Percentiles rank a stretch among this genome's conserved stretches.
These are phyloP conservation scores for Symphodus melops DNA, from an alignment of 2,113 vertebrate genomes.

Conservation along the genomic window DNA sequence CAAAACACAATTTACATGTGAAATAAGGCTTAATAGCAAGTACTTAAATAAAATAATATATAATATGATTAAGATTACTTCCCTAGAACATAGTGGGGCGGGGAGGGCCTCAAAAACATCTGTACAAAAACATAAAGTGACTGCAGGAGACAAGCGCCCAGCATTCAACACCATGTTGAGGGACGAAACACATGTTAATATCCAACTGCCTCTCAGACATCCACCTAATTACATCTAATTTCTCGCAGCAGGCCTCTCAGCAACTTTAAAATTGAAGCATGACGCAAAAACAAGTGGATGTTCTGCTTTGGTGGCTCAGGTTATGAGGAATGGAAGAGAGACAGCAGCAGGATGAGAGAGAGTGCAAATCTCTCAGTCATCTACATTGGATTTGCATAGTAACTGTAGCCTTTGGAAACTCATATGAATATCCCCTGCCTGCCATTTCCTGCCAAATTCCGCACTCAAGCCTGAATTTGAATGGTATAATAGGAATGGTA, in stretches of 20 bases:
- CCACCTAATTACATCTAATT: slow-evolving; percentile 74
- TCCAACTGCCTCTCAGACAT: slow-evolving; percentile 66
- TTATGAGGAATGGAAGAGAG: slow-evolving; percentile 46
- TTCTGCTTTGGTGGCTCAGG: slow-evolving; percentile 66
- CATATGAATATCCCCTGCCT: slow-evolving; percentile 18
- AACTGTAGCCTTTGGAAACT: slow-evolving; percentile 43
- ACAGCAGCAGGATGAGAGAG: slow-evolving; percentile 30
- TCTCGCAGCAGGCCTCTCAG: slow-evolving; percentile 60
- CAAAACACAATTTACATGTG: too few species aligned
- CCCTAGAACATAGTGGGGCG: slow-evolving; percentile 11
- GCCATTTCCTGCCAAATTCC: slow-evolving; percentile 14
- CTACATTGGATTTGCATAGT: slow-evolving; percentile 53
- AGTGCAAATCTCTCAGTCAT: slow-evolving; percentile 44
- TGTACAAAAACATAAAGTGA: slow-evolving; percentile 57
- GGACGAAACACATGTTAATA: slow-evolving; percentile 57
- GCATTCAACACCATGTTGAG: slow-evolving; percentile 47
- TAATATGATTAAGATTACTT: too few species aligned
- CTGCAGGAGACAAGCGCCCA: slow-evolving; percentile 48
- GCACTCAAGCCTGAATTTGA: slow-evolving; percentile 21
- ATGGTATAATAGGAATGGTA: slow-evolving; percentile 15
- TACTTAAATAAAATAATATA: too few species aligned
- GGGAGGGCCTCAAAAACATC: slow-evolving; percentile 60
- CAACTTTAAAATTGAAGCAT: slow-evolving; percentile 58
- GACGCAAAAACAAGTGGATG: slow-evolving; percentile 68
- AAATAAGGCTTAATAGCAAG: too few species aligned